Conservation (phyloP, 2,797 vertebrate species). For the Acipenser oxyrinchus region DNA sequence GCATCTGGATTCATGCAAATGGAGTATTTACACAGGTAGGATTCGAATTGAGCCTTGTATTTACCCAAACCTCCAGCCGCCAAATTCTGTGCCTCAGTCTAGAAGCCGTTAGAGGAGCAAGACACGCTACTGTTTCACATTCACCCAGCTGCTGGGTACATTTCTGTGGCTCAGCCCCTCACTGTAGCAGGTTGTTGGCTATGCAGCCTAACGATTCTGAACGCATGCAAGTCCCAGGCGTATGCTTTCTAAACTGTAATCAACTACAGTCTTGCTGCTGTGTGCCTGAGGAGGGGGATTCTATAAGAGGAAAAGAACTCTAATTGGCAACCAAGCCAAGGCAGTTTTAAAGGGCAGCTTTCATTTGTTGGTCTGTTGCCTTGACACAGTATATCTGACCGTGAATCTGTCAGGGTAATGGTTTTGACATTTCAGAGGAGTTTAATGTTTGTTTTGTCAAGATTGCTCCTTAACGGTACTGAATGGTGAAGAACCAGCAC, state of each 20-base stretch:
- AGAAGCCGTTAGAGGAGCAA: neutral
- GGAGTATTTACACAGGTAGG: too few species aligned
- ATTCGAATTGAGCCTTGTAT: neutral
- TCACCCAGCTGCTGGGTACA: neutral
- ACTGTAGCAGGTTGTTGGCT: neutral
- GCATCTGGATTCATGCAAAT: too few species aligned
- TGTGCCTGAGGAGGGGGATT: slow-evolving; percentile 12
- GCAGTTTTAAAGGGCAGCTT: slow-evolving; percentile 10
- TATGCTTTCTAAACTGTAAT: slow-evolving; percentile 40
- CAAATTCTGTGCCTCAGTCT: neutral
- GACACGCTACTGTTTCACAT: neutral
- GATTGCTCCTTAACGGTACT: too few species aligned
- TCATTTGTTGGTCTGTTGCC: slow-evolving; percentile 35
- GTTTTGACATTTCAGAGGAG: too few species aligned
- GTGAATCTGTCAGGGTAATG: too few species aligned
- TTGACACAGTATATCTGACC: slow-evolving; percentile 21
- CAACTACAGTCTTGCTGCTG: slow-evolving; percentile 31
- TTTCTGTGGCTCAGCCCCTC: neutral
- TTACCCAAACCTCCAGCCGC: neutral
- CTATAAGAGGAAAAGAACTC: slow-evolving; percentile 19
- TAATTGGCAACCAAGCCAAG: slow-evolving; percentile 31
- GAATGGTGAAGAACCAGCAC: too few species aligned
- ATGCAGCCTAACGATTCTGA: neutral
- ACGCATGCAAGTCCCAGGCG: slow-evolving; percentile 34
- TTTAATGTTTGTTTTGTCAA: too few species aligned